Evolutionary conservation across 2,888 invertebrate genomes (phyloP).

Genomic region (Eugnorisma glareosa): DNA sequence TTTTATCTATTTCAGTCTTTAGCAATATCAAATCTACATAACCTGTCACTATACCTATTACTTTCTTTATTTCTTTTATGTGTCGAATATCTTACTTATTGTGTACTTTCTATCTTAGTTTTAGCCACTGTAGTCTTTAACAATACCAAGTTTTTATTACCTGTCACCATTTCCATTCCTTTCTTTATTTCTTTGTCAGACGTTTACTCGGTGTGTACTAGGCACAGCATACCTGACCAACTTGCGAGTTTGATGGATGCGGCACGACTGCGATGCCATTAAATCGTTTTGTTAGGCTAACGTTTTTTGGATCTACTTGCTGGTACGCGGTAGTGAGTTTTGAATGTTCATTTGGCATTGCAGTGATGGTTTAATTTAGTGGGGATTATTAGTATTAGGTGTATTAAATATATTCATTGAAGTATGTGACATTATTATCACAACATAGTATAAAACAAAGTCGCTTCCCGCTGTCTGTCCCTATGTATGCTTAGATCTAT

Average conservation of each 20-base stretch:
- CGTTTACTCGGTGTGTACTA: constrained; percentile 45
- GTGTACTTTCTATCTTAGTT: background rate
- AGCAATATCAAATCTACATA: background rate
- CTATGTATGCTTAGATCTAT: no score
- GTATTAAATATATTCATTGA: background rate
- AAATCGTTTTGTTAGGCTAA: constrained; percentile 61
- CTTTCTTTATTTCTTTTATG: background rate
- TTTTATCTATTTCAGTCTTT: background rate
- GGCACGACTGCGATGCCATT: constrained; percentile 65
- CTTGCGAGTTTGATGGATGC: constrained; percentile 66
- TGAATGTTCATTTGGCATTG: constrained; percentile 15
- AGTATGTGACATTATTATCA: background rate
- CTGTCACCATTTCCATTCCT: background rate
- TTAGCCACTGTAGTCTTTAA: background rate
- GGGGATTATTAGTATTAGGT: background rate
- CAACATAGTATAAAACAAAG: no score
- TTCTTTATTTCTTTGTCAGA: constrained; percentile 11
- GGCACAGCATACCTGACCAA: constrained; percentile 63
- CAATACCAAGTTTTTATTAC: background rate
- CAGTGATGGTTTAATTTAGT: constrained; percentile 13
- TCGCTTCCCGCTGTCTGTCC: no score
- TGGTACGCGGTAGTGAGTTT: constrained; percentile 46
- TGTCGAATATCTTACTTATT: background rate
- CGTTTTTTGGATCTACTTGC: constrained; percentile 51
- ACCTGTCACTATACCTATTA: background rate